Percentiles rank a stretch among this genome's conserved stretches.
Conservation (phyloP, 2,797 vertebrate genomes). For the Xyrichtys novacula region DNA sequence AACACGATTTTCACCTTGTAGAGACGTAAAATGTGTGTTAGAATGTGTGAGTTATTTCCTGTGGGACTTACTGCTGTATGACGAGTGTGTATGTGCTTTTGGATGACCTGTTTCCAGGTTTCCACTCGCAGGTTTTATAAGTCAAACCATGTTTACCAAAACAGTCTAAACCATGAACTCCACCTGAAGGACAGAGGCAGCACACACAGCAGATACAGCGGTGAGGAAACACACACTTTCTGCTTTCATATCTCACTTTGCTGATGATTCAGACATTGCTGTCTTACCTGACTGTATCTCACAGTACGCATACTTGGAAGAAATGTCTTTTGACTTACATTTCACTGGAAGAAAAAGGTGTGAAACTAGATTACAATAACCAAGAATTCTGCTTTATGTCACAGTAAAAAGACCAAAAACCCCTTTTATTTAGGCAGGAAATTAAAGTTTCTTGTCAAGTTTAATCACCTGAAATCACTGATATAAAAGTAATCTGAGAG, state of each 20-base stretch:
- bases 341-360: slow-evolving; percentile 52
- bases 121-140: slow-evolving; percentile 37
- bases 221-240: neutral
- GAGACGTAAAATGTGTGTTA: neutral
- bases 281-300: slow-evolving; percentile 68
- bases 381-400: no score
- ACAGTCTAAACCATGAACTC: slow-evolving; percentile 73
- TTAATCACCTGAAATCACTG: no score
- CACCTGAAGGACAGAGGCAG: slow-evolving; percentile 63
- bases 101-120: slow-evolving; percentile 39
- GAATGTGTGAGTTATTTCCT: no score
- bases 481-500: no score
- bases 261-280: slow-evolving; percentile 2
- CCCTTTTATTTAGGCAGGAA: no score
- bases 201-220: no score
- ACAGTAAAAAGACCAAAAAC: no score
- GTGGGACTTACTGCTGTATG: slow-evolving; percentile 30
- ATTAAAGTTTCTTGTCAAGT: no score
- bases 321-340: neutral
- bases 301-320: slow-evolving; percentile 54
- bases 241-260: neutral
- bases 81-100: slow-evolving; percentile 51
- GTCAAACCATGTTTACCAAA: slow-evolving; percentile 2
- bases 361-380: slow-evolving; percentile 10
- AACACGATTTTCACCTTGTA: neutral